These are phyloP conservation scores for Meloidogyne floridensis DNA, from an alignment of 1,140 invertebrate species.

Conservation along the genomic window DNA sequence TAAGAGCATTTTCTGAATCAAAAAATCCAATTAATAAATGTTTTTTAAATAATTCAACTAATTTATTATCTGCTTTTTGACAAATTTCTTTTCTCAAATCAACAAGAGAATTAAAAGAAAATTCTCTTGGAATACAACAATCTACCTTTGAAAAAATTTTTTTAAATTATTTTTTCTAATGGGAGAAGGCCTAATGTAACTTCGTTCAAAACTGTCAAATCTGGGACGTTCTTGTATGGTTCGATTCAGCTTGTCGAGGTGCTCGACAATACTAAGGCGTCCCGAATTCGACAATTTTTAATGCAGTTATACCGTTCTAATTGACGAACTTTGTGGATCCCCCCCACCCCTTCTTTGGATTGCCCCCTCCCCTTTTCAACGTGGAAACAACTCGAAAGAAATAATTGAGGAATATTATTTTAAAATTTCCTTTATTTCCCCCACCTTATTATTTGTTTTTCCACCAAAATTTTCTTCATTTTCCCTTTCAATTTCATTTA, in stretches of 20 bases:
- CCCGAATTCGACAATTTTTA: too few species aligned
- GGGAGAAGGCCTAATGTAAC: too few species aligned
- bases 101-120: conserved; percentile 35
- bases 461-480: neutral
- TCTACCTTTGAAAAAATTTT: neutral
- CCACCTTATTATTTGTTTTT: neutral
- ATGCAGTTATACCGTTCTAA: too few species aligned
- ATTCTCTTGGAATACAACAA: conserved; percentile 18
- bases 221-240: too few species aligned
- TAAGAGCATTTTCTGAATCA: conserved; percentile 17
- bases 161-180: neutral
- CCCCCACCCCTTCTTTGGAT: too few species aligned
- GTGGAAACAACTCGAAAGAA: conserved; percentile 1
- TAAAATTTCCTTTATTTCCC: neutral
- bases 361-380: too few species aligned
- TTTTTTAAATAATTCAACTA: conserved; percentile 35
- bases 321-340: too few species aligned
- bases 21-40: conserved; percentile 40
- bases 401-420: conserved; percentile 19
- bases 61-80: conserved; percentile 29
- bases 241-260: too few species aligned
- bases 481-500: conserved; percentile 8
- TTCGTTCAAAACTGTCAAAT: too few species aligned
- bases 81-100: conserved; percentile 36
- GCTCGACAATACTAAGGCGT: too few species aligned